These are phyloP conservation scores for Helostoma temminkii DNA, from an alignment of 2,797 vertebrate genomes.

Conservation along the genomic window DNA sequence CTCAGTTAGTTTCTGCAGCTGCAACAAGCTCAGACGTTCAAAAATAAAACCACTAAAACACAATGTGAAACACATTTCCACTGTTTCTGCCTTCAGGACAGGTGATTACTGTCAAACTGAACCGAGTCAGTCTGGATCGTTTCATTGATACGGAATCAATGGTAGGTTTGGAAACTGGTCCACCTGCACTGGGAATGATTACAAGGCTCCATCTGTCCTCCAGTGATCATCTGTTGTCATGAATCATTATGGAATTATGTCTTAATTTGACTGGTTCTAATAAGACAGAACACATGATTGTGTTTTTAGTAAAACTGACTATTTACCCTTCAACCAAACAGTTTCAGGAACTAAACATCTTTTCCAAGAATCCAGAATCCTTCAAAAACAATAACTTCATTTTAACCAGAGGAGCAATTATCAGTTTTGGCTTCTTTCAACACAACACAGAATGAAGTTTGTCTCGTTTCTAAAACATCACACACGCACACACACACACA, in stretches of 20 bases:
- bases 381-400: too few species aligned
- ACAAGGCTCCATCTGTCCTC: background rate
- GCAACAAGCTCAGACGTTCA: background rate
- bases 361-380: too few species aligned
- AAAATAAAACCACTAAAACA: too few species aligned
- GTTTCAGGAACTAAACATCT: background rate
- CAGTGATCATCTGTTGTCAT: background rate
- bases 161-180: background rate
- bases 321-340: too few species aligned
- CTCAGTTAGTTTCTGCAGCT: background rate
- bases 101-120: slow-evolving; percentile 6
- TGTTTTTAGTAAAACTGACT: too few species aligned
- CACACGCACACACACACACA: too few species aligned
- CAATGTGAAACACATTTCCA: background rate
- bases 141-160: background rate
- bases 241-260: background rate
- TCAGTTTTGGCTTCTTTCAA: too few species aligned
- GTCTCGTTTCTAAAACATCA: too few species aligned
- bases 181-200: background rate
- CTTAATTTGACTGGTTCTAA: background rate
- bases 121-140: background rate
- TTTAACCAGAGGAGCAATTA: too few species aligned
- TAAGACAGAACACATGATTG: background rate
- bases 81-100: slow-evolving; percentile 9
- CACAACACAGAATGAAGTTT: too few species aligned